Base-by-base conservation (phyloP, 2,113 vertebrate genomes). In the Burhinus oedicnemus region DNA sequence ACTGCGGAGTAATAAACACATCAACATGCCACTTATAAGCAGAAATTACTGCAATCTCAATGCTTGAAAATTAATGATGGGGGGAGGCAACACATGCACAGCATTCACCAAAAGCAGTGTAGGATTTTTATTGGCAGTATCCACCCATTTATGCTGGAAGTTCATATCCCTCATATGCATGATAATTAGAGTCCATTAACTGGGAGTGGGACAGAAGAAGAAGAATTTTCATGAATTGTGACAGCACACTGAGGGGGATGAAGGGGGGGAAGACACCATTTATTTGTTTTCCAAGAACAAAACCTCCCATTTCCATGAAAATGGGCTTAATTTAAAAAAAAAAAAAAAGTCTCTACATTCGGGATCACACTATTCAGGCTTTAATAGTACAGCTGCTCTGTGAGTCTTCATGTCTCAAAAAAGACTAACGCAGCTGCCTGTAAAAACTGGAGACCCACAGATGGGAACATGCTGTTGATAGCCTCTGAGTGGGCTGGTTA, bases 101-200 rank as follows among this genome's bases (percentile, higher is more conserved):
- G 79, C 30, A 76, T 83, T 77, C 62, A 54, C 32, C 81, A 76
- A 93, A 61, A 83, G 27, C 32, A 40, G 22, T 6, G 30, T 10
- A 83, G 47, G 70, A 42, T 79, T 94, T 93, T 93, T 96, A 94
- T 60, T 95, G 78, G 34, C 69, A 75, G 29, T 64, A 87, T 84
- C 83, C 65, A 75, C 18, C 38, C 83, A 84, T 49, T 89, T 86
- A 71, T 80, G 15, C 45, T 81, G 55, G 89, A 89, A 95, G 58
- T 88, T 90, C 32, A 62, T 44, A 49, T 83, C 76, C 83, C 82
- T 92, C 79, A 57, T 61, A 29, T 38, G 21, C 79, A 91, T 92
- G 49, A 86, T 65, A 97, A 98, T 95, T 92, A 90, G 52, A 94
- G 79, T 78, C 44, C 47, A 76, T 72, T 89, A 93, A 89, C 78